Evolutionary conservation across 2,888 invertebrate species (phyloP), one percentile per base, ranked within the genome.

Genomic region (Agriopis leucophaearia): DNA sequence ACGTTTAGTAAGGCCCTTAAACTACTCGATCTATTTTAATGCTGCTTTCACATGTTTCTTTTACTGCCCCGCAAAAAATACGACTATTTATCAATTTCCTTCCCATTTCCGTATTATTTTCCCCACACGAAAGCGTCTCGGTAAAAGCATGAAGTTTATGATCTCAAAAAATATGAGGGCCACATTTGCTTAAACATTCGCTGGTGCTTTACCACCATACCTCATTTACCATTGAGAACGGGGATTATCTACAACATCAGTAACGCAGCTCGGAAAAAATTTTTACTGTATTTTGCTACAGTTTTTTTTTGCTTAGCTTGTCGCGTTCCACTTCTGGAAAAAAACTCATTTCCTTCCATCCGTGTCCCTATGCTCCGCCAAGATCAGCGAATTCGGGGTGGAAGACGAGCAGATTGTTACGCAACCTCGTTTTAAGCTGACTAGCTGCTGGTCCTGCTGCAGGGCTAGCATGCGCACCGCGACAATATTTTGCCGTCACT

Each of bases 121-220:
- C 47, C 52, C 44, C 40, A 54, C 45, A 51, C 64, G 60, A 50
- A 64, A 60, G 51, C 59, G 58, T 56, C 55, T 51, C 36, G 50
- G 64, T 60, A 64, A 60, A 58, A 66, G 45, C 55, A 51, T 40
- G 56, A 60, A 64, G 56, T 69, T 69, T 69, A 69, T 57, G 64
- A 64, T 55, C 51, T 69, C 55, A 61, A 60, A 69, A 69, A 69
- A 61, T 69, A 69, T 60, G 63, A 60, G 68, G 40, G 36, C 58
- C 56, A 64, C 64, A 60, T 69, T 69, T 69, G 64, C 64, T 51
- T 68, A 64, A 69, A 60, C 68, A 64, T 69, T 69, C 47, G 12
- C 63, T 63, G 68, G 60, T 69, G 56, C 68, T 68, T 62, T 64
- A 54, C 63, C 68, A 69, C 64, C 60, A 69, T 61, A 64, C 64